Evolutionary conservation across 2,113 vertebrate genomes (phyloP).

Genomic region (Podarcis muralis): DNA sequence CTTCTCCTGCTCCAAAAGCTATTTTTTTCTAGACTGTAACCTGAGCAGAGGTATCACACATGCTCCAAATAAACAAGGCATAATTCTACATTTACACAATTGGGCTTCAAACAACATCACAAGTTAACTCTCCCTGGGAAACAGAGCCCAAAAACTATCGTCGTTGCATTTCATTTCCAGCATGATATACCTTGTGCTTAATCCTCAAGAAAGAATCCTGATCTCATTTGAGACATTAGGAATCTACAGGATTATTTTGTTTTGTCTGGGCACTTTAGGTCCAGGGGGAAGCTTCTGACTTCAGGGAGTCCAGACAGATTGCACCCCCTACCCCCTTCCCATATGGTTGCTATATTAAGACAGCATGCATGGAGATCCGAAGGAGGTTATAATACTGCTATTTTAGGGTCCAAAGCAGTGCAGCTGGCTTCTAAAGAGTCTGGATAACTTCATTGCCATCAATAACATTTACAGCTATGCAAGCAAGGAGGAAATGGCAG

Average conservation of each 20-base stretch:
- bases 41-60: accelerated
- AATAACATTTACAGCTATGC: conserved; percentile 56
- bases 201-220: conserved; percentile 40
- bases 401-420: conserved; percentile 7
- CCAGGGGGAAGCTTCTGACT: conserved; percentile 52
- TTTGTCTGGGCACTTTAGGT: conserved; percentile 50
- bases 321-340: conserved; percentile 29
- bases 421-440: conserved; percentile 4
- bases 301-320: conserved; percentile 32
- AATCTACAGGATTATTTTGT: conserved; percentile 39
- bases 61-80: conserved; percentile 17
- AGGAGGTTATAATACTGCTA: conserved; percentile 38
- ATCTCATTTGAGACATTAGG: conserved; percentile 41
- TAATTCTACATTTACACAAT: conserved; percentile 29
- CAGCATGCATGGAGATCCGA: conserved; percentile 36
- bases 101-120: conserved; percentile 35
- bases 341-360: conserved; percentile 32
- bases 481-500: conserved; percentile 53
- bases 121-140: conserved; percentile 5
- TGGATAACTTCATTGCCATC: conserved; percentile 21
- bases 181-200: conserved; percentile 36
- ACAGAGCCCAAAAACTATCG: neutral
- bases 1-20: conserved; percentile 13
- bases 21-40: conserved; percentile 20
- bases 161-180: neutral